These are phyloP conservation scores for Brienomyrus brachyistius DNA, from an alignment of 2,113 vertebrate genomes.

Conservation along the genomic window DNA sequence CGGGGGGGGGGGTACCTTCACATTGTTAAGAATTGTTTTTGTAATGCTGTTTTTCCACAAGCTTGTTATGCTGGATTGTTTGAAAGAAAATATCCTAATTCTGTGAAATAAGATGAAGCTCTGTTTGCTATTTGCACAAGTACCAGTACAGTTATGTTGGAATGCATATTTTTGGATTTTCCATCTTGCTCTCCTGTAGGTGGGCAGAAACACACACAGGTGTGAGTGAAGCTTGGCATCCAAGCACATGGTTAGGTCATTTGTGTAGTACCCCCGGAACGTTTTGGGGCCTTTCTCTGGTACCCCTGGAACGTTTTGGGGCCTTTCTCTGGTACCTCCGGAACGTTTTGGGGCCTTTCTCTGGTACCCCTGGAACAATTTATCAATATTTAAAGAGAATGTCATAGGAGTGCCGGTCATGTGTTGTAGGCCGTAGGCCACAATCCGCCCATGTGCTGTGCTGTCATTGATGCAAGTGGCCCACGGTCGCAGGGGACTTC, in stretches of 20 bases:
- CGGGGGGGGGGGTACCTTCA: neutral
- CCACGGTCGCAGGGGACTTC: constrained; percentile 75
- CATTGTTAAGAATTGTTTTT: neutral
- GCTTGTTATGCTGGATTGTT: neutral
- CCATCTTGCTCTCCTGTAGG: neutral
- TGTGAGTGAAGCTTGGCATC: neutral
- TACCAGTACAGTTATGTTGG: neutral
- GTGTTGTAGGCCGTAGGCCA: neutral
- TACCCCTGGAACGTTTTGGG: too few relatives aligned
- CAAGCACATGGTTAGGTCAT: neutral
- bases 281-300: neutral
- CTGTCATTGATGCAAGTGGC: neutral
- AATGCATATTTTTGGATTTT: neutral
- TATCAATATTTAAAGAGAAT: neutral
- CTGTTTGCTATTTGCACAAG: neutral
- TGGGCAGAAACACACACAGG: neutral
- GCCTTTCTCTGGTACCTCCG: too few relatives aligned
- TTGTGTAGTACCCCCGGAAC: neutral
- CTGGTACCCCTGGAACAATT: too few relatives aligned
- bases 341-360: too few relatives aligned
- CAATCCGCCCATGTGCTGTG: neutral
- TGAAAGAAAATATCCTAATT: neutral
- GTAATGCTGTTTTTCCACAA: neutral
- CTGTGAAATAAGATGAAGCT: neutral
- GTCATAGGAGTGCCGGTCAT: neutral